Evolutionary conservation across 2,797 vertebrate genomes (phyloP).

Genomic region (Pyrocephalus nanus): DNA sequence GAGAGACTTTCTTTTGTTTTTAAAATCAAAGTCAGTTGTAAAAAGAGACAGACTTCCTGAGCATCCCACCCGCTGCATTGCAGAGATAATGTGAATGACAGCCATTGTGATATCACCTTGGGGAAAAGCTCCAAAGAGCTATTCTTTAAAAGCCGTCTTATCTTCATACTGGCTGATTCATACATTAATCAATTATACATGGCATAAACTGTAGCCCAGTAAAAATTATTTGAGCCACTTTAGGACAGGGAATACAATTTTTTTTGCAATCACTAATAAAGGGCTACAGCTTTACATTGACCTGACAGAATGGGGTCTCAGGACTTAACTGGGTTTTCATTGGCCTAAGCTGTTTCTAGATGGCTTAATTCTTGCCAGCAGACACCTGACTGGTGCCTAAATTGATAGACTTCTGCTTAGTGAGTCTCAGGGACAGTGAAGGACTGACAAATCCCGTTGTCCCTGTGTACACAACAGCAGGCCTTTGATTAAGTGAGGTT

Average conservation of each 20-base stretch:
- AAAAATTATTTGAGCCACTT: background rate
- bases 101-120: conserved; percentile 3
- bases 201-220: background rate
- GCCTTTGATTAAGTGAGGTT: background rate
- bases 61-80: background rate
- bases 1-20: conserved; percentile 21
- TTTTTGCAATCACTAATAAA: background rate
- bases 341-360: background rate
- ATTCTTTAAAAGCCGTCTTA: background rate
- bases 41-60: background rate
- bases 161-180: background rate
- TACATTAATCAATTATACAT: conserved; percentile 3
- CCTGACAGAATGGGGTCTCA: background rate
- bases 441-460: background rate
- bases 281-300: background rate
- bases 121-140: conserved; percentile 9
- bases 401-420: background rate
- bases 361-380: background rate
- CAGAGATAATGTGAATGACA: conserved; percentile 49
- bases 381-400: background rate
- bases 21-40: conserved; percentile 10
- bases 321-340: background rate
- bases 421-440: rapidly evolving
- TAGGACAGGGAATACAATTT: background rate
- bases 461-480: background rate